These are phyloP conservation scores for Peromyscus maniculatus DNA, from an alignment of 2,113 vertebrate genomes.

Conservation along the genomic window DNA sequence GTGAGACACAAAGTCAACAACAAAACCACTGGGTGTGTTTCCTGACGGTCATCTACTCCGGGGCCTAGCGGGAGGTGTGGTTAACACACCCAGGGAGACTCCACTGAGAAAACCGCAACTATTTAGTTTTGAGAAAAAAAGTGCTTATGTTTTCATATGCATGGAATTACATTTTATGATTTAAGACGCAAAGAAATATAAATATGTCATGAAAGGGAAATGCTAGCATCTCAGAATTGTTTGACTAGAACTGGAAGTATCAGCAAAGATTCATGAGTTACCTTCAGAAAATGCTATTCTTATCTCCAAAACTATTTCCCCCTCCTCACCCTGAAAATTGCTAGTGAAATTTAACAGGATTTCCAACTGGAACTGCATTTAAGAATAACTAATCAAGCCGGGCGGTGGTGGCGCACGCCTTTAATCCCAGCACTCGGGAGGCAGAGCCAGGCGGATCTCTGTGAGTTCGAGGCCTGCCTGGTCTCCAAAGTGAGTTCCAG, in stretches of 20 bases:
- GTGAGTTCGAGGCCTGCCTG: no score
- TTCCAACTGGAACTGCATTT: constrained; percentile 28
- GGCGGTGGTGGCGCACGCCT: no score
- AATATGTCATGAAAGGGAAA: not conserved
- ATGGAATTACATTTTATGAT: not conserved
- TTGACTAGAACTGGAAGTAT: not conserved
- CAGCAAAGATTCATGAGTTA: not conserved
- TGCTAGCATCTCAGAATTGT: not conserved
- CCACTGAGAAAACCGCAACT: not conserved
- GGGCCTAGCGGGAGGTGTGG: not conserved
- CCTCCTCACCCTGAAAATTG: not conserved
- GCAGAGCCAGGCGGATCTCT: no score
- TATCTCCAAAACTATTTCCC: not conserved
- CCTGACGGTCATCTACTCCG: not conserved
- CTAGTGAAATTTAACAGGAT: constrained; percentile 28
- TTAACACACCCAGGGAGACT: not conserved
- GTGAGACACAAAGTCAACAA: not conserved
- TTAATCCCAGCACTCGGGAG: no score
- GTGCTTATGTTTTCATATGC: not conserved
- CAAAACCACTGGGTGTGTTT: not conserved
- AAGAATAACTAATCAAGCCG: constrained; percentile 42
- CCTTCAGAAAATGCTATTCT: not conserved
- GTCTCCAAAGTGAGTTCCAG: no score
- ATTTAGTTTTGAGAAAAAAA: not conserved
- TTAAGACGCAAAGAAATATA: constrained; percentile 41